Percentiles rank a stretch among this genome's conserved stretches.
These are phyloP conservation scores for Allophyes oxyacanthae DNA, from an alignment of 2,888 invertebrate genomes.

Conservation along the genomic window DNA sequence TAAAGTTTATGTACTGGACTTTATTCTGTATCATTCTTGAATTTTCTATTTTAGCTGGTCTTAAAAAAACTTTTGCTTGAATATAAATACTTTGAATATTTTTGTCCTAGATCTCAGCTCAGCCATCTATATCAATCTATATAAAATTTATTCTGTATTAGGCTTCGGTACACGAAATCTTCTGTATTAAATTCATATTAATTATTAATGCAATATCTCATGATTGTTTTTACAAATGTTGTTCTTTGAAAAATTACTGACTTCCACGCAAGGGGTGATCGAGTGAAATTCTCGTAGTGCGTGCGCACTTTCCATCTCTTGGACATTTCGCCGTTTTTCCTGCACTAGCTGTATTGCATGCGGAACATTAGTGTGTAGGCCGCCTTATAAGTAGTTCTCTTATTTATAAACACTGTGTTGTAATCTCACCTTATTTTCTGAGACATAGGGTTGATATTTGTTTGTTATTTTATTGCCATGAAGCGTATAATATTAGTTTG, in stretches of 20 bases:
- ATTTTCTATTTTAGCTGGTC: too few relatives aligned
- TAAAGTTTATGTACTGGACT: too few relatives aligned
- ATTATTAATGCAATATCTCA: slow-evolving; percentile 34
- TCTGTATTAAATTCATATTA: too few relatives aligned
- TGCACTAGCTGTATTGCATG: slow-evolving; percentile 24
- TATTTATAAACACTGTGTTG: neutral
- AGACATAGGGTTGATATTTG: slow-evolving; percentile 3
- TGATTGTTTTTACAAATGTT: slow-evolving; percentile 33
- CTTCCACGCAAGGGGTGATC: slow-evolving; percentile 61
- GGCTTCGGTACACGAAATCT: too few relatives aligned
- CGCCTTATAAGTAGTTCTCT: slow-evolving; percentile 27
- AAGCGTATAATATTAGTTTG: slow-evolving; percentile 25
- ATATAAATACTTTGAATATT: too few relatives aligned
- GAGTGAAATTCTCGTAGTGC: slow-evolving; percentile 73
- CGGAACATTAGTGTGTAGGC: slow-evolving; percentile 52
- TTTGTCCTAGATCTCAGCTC: too few relatives aligned
- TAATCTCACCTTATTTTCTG: neutral
- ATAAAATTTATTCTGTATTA: too few relatives aligned
- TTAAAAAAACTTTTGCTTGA: too few relatives aligned
- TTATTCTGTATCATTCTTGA: too few relatives aligned
- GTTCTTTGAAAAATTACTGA: slow-evolving; percentile 57
- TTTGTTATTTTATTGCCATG: slow-evolving; percentile 7
- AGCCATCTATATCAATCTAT: too few relatives aligned
- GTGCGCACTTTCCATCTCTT: slow-evolving; percentile 84
- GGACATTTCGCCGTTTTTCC: slow-evolving; percentile 69